A percentile compares a stretch with the other conserved stretches of the same genome.
Conservation (phyloP, 2,888 invertebrate species). For the Hemicrepidius hirtus region DNA sequence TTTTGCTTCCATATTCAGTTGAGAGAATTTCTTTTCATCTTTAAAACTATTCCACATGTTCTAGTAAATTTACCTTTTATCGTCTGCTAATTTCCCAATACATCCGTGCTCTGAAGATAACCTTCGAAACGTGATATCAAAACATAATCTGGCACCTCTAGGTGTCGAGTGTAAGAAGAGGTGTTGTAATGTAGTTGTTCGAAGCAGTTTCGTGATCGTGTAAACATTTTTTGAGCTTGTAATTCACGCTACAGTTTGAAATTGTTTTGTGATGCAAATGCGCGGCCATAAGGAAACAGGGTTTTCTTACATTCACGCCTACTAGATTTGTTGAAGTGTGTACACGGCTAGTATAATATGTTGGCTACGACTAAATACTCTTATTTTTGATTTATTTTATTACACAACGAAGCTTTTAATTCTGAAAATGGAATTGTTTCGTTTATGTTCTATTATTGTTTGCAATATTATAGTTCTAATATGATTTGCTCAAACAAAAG, state of each 20-base stretch:
- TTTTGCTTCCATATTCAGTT: conserved; percentile 20
- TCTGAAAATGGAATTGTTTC: background rate
- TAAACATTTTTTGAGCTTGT: conserved; percentile 50
- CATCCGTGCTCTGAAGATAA: background rate
- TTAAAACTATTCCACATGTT: background rate
- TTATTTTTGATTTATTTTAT: conserved; percentile 14
- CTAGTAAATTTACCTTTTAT: background rate
- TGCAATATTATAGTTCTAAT: no score
- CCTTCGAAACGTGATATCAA: conserved; percentile 22
- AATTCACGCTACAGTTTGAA: conserved; percentile 54
- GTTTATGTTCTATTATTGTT: no score
- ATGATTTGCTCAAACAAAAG: conserved; percentile 11
- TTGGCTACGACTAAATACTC: conserved; percentile 52
- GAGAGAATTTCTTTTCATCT: background rate
- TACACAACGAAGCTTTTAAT: no score
- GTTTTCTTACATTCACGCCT: conserved; percentile 64
- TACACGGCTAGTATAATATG: conserved; percentile 62
- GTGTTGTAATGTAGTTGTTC: conserved; percentile 33
- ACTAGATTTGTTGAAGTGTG: conserved; percentile 58
- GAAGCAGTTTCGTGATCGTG: conserved; percentile 50
- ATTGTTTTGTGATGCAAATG: conserved; percentile 67
- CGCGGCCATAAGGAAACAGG: conserved; percentile 64
- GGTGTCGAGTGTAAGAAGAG: background rate
- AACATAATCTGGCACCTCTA: background rate
- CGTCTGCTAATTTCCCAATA: background rate